These are phyloP conservation scores for Polypedilum vanderplanki DNA, from an alignment of 1,140 invertebrate genomes.

Conservation along the genomic window DNA sequence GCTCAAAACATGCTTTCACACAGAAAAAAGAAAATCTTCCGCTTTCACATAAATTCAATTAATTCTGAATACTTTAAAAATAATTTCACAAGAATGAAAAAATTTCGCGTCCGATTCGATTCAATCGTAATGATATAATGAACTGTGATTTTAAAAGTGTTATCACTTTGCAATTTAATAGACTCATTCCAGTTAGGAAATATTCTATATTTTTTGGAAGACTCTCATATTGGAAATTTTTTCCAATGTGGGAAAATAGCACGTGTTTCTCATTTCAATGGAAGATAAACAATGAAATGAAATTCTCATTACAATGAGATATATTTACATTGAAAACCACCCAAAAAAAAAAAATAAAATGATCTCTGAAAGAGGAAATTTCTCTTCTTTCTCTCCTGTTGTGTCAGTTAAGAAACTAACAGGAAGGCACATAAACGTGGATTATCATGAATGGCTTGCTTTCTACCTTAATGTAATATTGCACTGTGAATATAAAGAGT, in stretches of 20 bases:
- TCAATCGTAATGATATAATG: slow-evolving; percentile 13
- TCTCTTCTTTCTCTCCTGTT: neutral
- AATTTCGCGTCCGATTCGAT: neutral
- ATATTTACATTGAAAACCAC: no score
- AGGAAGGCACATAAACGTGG: slow-evolving; percentile 7
- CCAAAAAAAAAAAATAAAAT: no score
- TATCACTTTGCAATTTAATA: neutral
- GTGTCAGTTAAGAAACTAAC: neutral
- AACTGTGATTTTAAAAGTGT: slow-evolving; percentile 13
- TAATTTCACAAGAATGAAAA: neutral
- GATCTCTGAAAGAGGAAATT: neutral
- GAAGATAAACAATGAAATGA: neutral
- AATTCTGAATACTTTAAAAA: no score
- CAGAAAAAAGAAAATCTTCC: no score
- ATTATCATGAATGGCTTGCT: slow-evolving; percentile 11
- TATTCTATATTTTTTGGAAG: neutral
- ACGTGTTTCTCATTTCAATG: slow-evolving; percentile 11
- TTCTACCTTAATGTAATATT: no score
- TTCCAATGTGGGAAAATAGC: neutral
- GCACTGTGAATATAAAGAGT: neutral
- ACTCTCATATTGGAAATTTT: neutral
- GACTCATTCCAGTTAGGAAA: neutral
- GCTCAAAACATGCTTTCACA: neutral
- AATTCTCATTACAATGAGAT: no score
- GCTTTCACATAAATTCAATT: no score